Conservation (phyloP, 1,140 invertebrate genomes). For the Plectrocnemia conspersa region DNA sequence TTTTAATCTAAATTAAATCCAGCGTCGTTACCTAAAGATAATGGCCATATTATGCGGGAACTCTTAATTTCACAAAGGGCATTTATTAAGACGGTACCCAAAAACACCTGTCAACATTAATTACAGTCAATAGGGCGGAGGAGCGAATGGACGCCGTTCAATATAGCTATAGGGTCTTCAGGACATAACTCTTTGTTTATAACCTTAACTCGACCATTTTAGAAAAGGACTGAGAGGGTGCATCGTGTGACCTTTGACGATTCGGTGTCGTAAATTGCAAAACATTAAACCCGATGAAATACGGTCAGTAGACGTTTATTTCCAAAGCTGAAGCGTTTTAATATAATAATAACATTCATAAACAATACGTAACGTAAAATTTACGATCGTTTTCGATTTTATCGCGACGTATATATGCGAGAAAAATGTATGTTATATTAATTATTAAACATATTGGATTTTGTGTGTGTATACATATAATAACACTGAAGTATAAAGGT, state of each 20-base stretch:
- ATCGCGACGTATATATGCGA: no score
- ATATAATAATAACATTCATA: no score
- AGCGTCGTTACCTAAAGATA: conserved; percentile 18
- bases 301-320: not conserved
- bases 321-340: no score
- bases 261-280: conserved; percentile 13
- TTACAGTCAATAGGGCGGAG: conserved; percentile 21
- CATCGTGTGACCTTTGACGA: conserved; percentile 10
- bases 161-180: not conserved
- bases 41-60: conserved; percentile 18
- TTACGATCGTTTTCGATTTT: no score
- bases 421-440: no score
- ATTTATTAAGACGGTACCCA: conserved; percentile 14
- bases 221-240: not conserved
- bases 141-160: conserved; percentile 13
- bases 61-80: conserved; percentile 14
- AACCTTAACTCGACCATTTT: conserved; percentile 2
- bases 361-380: no score
- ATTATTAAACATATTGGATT: no score
- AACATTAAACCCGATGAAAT: conserved; percentile 12
- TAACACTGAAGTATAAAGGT: no score
- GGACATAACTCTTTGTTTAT: conserved; percentile 24
- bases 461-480: no score
- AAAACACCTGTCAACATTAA: conserved; percentile 26
- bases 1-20: conserved; percentile 19